Conservation (phyloP, 2,888 invertebrate genomes). For the Pristionchus entomophagus region DNA sequence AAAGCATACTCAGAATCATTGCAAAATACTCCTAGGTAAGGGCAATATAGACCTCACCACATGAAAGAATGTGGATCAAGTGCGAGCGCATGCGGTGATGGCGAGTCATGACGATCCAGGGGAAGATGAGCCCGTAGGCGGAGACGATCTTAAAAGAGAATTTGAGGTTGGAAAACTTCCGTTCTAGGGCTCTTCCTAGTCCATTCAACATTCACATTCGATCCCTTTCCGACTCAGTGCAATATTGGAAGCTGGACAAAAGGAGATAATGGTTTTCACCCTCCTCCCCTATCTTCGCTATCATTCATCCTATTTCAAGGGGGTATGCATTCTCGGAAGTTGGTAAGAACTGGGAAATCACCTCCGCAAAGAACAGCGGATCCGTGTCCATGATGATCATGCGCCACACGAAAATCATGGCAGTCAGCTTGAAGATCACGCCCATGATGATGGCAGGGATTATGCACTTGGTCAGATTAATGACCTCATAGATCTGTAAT, state of each 20-base stretch:
- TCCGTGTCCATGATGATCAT: constrained; percentile 23
- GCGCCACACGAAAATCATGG: constrained; percentile 34
- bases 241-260: no score
- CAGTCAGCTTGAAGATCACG: background rate
- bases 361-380: constrained; percentile 7
- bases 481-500: constrained; percentile 27
- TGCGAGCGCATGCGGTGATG: background rate
- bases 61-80: background rate
- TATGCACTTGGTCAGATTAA: background rate
- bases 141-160: constrained; percentile 10
- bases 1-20: no score
- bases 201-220: background rate
- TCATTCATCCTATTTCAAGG: no score
- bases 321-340: no score
- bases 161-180: background rate
- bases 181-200: background rate
- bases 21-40: no score
- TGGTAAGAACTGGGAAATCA: no score
- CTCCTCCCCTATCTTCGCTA: no score
- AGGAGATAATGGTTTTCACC: no score
- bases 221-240: no score
- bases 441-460: constrained; percentile 41
- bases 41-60: constrained; percentile 28
- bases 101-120: constrained; percentile 25
- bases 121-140: constrained; percentile 14